These are phyloP conservation scores for Hypsopygia costalis DNA, from an alignment of 2,888 invertebrate genomes.

Conservation along the genomic window DNA sequence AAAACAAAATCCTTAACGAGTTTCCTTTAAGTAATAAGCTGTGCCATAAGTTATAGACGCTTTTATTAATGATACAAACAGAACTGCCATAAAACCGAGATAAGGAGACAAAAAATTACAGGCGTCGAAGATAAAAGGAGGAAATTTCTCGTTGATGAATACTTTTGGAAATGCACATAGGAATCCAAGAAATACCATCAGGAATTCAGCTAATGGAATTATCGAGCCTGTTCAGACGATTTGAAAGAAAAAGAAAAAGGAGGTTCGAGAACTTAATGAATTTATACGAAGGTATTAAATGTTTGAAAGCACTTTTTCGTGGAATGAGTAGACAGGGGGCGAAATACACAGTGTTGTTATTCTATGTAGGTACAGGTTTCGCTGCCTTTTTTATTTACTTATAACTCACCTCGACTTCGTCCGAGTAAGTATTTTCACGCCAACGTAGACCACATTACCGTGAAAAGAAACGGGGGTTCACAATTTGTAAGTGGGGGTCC, in stretches of 20 bases:
- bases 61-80: slow-evolving; percentile 42
- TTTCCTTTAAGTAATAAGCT: slow-evolving; percentile 33
- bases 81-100: slow-evolving; percentile 21
- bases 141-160: slow-evolving; percentile 20
- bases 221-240: slow-evolving; percentile 30
- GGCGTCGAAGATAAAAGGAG: slow-evolving; percentile 20
- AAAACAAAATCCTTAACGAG: slow-evolving; percentile 27
- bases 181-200: slow-evolving; percentile 40
- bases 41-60: slow-evolving; percentile 30
- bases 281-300: not conserved
- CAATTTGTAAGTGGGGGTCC: too few species aligned
- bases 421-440: too few species aligned
- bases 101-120: not conserved
- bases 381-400: too few species aligned
- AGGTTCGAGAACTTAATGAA: not conserved
- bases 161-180: slow-evolving; percentile 17
- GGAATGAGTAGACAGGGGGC: too few species aligned
- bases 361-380: too few species aligned
- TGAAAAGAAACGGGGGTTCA: too few species aligned
- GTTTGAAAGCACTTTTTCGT: too few species aligned
- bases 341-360: too few species aligned
- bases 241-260: not conserved
- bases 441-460: too few species aligned
- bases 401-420: too few species aligned
- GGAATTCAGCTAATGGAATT: slow-evolving; percentile 43